phyloP scores from a whole-genome alignment of 1,140 invertebrate species.

The Eurosta solidaginis region DNA sequence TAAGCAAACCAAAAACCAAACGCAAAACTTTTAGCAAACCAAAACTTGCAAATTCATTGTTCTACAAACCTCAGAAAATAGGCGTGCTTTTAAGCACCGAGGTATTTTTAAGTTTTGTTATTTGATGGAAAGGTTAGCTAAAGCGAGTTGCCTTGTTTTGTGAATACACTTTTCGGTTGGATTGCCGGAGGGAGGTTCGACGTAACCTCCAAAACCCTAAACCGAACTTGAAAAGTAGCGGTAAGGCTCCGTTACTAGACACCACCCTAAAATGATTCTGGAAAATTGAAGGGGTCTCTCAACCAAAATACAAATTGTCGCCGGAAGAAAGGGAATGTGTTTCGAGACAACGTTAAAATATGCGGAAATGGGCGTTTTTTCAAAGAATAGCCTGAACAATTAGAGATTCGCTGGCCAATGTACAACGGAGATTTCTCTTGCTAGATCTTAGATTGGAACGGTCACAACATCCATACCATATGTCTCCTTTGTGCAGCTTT shows the following conservation, averaged over 20 bases:
- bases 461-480: not conserved
- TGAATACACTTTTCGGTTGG: slow-evolving; percentile 42
- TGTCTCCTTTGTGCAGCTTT: not conserved
- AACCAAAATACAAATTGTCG: not conserved
- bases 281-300: slow-evolving; percentile 47
- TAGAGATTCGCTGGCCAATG: too few relatives aligned
- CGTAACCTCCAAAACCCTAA: not conserved
- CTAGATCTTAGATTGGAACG: too few relatives aligned
- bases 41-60: slow-evolving; percentile 46
- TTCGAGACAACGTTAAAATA: not conserved
- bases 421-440: too few relatives aligned
- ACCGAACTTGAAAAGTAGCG: not conserved
- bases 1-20: too few relatives aligned
- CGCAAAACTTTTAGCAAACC: too few relatives aligned
- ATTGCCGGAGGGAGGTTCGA: slow-evolving; percentile 31
- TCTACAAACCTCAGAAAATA: slow-evolving; percentile 38
- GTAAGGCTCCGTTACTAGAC: not conserved
- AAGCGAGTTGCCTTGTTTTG: too few relatives aligned
- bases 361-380: slow-evolving; percentile 15
- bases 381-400: not conserved
- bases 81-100: slow-evolving; percentile 44
- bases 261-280: slow-evolving; percentile 42
- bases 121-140: slow-evolving; percentile 40
- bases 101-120: slow-evolving; percentile 42
- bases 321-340: not conserved